These are phyloP conservation scores for Drosophila pegasa DNA, from an alignment of 2,888 invertebrate species.

Conservation along the genomic window DNA sequence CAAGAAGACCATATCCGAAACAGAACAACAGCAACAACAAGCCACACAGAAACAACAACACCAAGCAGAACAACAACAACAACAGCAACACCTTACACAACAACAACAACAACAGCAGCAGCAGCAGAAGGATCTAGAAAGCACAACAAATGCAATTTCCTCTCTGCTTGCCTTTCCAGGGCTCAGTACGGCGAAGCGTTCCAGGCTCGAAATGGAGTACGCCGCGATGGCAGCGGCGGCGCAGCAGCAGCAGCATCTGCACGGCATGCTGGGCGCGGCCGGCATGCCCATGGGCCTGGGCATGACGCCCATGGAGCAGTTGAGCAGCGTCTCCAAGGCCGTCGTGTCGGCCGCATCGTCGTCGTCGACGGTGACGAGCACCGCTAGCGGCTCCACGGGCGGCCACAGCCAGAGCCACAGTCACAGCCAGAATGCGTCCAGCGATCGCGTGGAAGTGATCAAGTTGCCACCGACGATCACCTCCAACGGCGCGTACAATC, in stretches of 20 bases:
- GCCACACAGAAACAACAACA: conserved; percentile 83
- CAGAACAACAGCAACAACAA: conserved; percentile 86
- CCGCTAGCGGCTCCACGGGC: conserved; percentile 27
- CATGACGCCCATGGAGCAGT: conserved; percentile 58
- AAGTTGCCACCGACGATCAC: conserved; percentile 90
- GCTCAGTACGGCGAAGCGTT: conserved; percentile 85
- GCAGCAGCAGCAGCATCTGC: conserved; percentile 79
- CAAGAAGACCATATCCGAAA: conserved; percentile 94
- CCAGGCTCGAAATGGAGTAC: conserved; percentile 85
- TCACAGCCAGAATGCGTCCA: conserved; percentile 56
- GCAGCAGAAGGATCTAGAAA: conserved; percentile 80
- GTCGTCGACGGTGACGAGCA: conserved; percentile 47
- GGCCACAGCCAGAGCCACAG: conserved; percentile 36
- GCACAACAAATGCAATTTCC: conserved; percentile 82
- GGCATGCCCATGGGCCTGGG: conserved; percentile 62
- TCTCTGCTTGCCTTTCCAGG: conserved; percentile 86
- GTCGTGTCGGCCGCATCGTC: conserved; percentile 26
- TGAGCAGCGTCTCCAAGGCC: conserved; percentile 59
- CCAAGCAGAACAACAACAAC: conserved; percentile 82
- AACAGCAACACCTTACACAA: conserved; percentile 69
- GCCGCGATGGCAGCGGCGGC: conserved; percentile 84
- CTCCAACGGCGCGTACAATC: conserved; percentile 86
- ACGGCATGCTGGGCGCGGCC: conserved; percentile 69
- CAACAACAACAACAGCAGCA: conserved; percentile 81
- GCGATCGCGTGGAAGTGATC: conserved; percentile 92